Evolutionary conservation across 37 sponge, comb jelly and placozoan genomes (phyloP).

Genomic region (Lycopodina hypogea): DNA sequence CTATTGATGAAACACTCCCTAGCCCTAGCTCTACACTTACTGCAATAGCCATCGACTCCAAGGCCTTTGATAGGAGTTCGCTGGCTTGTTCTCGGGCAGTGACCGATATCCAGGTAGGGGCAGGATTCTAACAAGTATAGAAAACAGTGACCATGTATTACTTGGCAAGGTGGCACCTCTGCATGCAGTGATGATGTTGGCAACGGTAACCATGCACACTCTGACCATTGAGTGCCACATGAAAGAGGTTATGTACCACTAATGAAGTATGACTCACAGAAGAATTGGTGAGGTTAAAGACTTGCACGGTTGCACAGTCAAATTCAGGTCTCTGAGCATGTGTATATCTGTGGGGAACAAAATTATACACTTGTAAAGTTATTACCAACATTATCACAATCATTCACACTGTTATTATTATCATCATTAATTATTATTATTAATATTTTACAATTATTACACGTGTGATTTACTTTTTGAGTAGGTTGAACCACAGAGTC

Average conservation of each 20-base stretch:
- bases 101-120: slow-evolving; percentile 30
- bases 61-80: slow-evolving; percentile 36
- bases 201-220: too few species aligned
- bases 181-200: too few species aligned
- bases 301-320: slow-evolving; percentile 8
- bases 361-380: not conserved
- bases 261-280: slow-evolving; percentile 23
- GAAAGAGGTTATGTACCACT: not conserved
- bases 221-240: not conserved
- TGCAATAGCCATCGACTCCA: slow-evolving; percentile 38
- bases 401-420: not conserved
- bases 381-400: not conserved
- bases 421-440: not conserved
- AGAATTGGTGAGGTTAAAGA: slow-evolving; percentile 44
- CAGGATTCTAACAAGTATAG: slow-evolving; percentile 15
- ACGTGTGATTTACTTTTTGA: slow-evolving; percentile 52
- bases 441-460: not conserved
- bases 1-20: too few species aligned
- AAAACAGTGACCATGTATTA: not conserved
- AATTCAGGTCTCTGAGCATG: slow-evolving; percentile 22
- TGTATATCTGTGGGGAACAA: slow-evolving; percentile 3
- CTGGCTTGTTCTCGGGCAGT: slow-evolving; percentile 22
- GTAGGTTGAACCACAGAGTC: slow-evolving; percentile 34
- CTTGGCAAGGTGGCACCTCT: too few species aligned
- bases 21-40: too few species aligned